Evolutionary conservation across 2,113 vertebrate genomes (phyloP), one percentile per base, ranked within the genome.

Genomic region (Apaloderma vittatum): DNA sequence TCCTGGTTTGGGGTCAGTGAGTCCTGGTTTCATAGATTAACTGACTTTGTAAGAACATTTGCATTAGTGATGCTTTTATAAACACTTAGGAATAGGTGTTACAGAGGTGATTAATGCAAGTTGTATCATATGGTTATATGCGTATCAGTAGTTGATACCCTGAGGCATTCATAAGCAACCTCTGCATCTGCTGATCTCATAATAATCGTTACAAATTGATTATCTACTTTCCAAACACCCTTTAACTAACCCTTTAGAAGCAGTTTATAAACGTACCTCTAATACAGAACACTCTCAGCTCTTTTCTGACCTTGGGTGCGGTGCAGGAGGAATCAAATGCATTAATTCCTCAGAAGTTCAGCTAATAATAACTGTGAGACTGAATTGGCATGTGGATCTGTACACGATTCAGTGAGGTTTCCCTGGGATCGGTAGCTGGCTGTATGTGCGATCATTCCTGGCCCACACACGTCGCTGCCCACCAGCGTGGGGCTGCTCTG

Each of bases 131-230:
- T 43, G 43, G 37, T 74, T 80, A 9, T 34, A 24, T 54, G 40
- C 15, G 3, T 67, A 52, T 78, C 12, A 18, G 80, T 51, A 49
- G 80, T 55, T 86, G 62, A 43, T 68, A 68, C 5, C 34, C 23
- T 14, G 30, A 91, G 57, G 48, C 62, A 22, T 75, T 89, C 73
- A 24, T 24, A 72, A 77, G 75, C 83, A 96, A 43, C 65, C 52
- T 78, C 2, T 82, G 77, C 65, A 34, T 87, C 84, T 89, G 45
- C 84, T 91, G 70, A 5, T 19, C 48, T 94, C 37, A 30, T 82
- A 66, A 85, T 72, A 67, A 86, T 84, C 84, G 85, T 21, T 91
- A 68, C 27, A 68, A 90, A 91, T 75, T 91, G 86, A 94, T 96
- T 65, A 95, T 29, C 61, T 89, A 11, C 58, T 93, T 92, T 40